Conservation (phyloP, 2,797 vertebrate species). For the Simalia tracyae region DNA sequence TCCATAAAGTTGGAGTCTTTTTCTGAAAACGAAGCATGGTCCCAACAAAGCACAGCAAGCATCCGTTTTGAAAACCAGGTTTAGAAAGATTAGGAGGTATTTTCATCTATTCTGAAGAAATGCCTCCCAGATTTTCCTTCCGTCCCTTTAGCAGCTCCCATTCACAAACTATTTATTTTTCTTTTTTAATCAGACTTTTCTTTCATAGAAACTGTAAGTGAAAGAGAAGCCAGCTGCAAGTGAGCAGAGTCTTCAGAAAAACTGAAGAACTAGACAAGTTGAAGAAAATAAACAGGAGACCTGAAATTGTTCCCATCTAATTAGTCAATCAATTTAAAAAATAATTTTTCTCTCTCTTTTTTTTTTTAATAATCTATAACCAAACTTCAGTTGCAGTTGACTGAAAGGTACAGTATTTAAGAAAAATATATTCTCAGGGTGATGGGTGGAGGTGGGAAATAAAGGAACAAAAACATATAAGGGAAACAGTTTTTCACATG, state of each 20-base stretch:
- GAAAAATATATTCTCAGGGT: background rate
- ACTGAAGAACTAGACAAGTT: background rate
- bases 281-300: background rate
- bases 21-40: background rate
- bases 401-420: background rate
- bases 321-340: background rate
- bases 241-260: background rate
- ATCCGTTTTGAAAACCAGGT: background rate
- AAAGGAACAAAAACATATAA: background rate
- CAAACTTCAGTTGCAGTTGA: background rate
- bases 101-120: background rate
- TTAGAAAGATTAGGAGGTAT: background rate
- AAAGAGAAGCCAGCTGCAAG: background rate
- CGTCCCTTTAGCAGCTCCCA: background rate
- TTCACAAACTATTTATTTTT: background rate
- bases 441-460: background rate
- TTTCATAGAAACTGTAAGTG: background rate
- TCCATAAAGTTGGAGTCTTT: background rate
- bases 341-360: background rate
- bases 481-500: background rate
- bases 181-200: background rate
- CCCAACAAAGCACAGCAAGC: background rate
- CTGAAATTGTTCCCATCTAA: background rate
- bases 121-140: background rate
- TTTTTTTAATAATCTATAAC: background rate